Evolutionary conservation across 2,797 vertebrate species (phyloP).

Genomic region (Anguilla pacifica): DNA sequence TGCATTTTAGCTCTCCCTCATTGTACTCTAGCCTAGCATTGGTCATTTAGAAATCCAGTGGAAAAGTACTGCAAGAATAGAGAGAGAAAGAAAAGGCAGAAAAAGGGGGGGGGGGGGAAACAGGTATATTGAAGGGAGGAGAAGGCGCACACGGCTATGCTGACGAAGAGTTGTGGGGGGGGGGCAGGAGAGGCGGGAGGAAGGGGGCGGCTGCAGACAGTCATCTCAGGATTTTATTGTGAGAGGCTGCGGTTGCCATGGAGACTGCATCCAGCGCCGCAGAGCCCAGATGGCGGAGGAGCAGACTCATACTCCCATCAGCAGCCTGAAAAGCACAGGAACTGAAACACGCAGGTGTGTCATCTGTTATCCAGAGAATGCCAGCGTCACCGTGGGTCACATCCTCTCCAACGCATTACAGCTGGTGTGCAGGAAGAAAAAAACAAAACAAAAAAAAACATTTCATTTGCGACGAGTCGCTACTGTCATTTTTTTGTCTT

Average conservation of each 20-base stretch:
- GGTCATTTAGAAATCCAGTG: not conserved
- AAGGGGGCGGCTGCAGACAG: constrained; percentile 15
- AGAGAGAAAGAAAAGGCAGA: not conserved
- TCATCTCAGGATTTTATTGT: constrained; percentile 35
- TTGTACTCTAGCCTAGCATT: not conserved
- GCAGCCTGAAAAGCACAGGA: constrained; percentile 12
- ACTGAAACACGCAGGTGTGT: not conserved
- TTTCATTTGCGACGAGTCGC: not conserved
- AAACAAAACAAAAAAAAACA: no score
- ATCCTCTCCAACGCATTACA: not conserved
- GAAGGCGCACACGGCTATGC: not conserved
- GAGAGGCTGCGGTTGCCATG: constrained; percentile 34
- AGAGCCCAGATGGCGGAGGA: constrained; percentile 9
- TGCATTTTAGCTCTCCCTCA: not conserved
- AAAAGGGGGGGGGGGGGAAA: not conserved
- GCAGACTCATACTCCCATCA: not conserved
- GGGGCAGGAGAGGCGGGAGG: not conserved
- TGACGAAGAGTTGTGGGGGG: not conserved
- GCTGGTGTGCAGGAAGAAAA: not conserved
- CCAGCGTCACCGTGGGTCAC: not conserved
- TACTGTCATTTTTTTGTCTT: not conserved
- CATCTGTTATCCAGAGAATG: not conserved
- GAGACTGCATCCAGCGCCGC: constrained; percentile 22
- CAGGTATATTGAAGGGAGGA: not conserved
- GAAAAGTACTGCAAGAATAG: not conserved